phyloP scores from a whole-genome alignment of 2,113 vertebrate species.

The Solea solea region DNA sequence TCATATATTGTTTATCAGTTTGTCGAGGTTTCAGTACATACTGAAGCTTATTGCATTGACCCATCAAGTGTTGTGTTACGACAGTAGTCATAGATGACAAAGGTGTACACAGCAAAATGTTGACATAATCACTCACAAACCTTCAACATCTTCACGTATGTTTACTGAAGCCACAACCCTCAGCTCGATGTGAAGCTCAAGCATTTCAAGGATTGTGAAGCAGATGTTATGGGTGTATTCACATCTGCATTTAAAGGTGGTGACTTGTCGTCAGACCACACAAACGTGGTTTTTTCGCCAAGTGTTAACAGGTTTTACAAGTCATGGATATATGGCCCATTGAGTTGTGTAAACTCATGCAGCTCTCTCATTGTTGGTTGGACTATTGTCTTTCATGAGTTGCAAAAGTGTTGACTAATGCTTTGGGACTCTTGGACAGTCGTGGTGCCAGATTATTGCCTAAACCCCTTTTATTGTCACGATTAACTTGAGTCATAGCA shows the following conservation, averaged over 20 bases:
- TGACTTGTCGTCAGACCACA: constrained; percentile 54
- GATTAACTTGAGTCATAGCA: constrained; percentile 41
- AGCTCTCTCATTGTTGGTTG: background rate
- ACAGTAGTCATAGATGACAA: background rate
- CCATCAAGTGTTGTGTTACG: background rate
- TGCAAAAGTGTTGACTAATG: constrained; percentile 26
- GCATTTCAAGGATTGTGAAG: background rate
- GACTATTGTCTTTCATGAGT: constrained; percentile 37
- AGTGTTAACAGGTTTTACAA: constrained; percentile 25
- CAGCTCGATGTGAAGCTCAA: background rate
- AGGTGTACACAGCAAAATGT: background rate
- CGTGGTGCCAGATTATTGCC: constrained; percentile 2
- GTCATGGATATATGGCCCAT: constrained; percentile 6
- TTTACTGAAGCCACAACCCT: background rate
- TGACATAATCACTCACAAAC: background rate
- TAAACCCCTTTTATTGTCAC: constrained; percentile 46
- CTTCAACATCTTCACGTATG: background rate
- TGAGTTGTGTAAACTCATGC: constrained; percentile 8
- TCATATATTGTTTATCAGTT: background rate
- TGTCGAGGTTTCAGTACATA: background rate
- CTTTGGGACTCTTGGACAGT: constrained; percentile 14
- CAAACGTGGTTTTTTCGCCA: constrained; percentile 25
- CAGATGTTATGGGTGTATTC: constrained; percentile 37
- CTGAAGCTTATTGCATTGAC: background rate
- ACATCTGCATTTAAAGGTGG: constrained; percentile 33